A percentile compares a stretch with the other conserved stretches of the same genome.
phyloP scores from a whole-genome alignment of 2,888 invertebrate species.

The Stenotaenia linearis region DNA sequence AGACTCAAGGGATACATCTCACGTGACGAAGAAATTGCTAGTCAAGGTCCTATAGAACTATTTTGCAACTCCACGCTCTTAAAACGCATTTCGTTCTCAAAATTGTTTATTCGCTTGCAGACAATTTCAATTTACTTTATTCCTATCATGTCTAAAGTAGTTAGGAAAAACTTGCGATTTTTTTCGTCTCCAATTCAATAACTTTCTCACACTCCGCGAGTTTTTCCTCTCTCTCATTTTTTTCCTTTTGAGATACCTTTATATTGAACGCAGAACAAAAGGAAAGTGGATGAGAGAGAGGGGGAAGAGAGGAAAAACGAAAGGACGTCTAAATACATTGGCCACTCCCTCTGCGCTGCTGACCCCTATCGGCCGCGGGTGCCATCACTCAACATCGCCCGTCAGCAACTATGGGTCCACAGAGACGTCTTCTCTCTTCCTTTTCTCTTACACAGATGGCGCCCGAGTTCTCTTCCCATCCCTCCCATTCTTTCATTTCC shows the following conservation, averaged over 20 bases:
- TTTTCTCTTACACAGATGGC: slow-evolving; percentile 17
- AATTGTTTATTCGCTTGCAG: neutral
- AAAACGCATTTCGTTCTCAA: neutral
- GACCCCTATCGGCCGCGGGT: slow-evolving; percentile 24
- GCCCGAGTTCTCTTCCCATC: neutral
- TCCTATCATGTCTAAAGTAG: neutral
- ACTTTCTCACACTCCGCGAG: neutral
- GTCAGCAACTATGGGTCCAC: slow-evolving; percentile 11
- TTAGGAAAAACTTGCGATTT: neutral
- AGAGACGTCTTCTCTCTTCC: neutral
- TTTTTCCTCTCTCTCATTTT: neutral
- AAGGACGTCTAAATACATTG: slow-evolving; percentile 17
- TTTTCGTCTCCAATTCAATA: neutral
- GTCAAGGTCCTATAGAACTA: neutral
- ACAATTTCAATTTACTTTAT: neutral
- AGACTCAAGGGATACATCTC: neutral
- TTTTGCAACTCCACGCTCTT: neutral
- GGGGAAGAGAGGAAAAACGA: neutral
- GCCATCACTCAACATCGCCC: slow-evolving; percentile 26
- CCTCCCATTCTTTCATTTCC: slow-evolving; percentile 11
- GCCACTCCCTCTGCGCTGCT: slow-evolving; percentile 14
- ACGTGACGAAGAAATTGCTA: neutral
- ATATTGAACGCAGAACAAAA: slow-evolving; percentile 17
- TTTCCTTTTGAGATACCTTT: neutral
- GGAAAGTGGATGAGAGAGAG: slow-evolving; percentile 15